Percentiles rank a stretch among this genome's conserved stretches.
phyloP scores from a whole-genome alignment of 2,888 invertebrate genomes.

The Adelphocoris suturalis region DNA sequence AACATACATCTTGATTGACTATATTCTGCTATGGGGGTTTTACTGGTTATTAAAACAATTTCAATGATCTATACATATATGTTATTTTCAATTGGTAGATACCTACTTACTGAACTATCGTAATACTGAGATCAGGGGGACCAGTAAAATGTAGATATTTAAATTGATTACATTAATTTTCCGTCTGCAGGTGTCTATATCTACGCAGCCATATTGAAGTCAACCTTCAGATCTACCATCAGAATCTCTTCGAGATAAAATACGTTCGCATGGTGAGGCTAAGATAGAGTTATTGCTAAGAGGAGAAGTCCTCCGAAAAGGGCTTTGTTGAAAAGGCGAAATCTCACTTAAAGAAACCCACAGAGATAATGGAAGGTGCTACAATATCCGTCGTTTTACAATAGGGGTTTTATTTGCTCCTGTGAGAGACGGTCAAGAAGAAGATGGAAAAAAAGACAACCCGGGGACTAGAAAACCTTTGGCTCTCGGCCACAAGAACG shows the following conservation, averaged over 20 bases:
- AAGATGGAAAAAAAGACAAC: slow-evolving; percentile 5
- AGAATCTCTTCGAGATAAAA: background rate
- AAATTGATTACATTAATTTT: too few relatives aligned
- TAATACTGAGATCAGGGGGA: too few relatives aligned
- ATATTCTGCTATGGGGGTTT: too few relatives aligned
- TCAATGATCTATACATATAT: too few relatives aligned
- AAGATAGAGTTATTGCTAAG: background rate
- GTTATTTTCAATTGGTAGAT: too few relatives aligned
- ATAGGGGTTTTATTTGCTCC: slow-evolving; percentile 49
- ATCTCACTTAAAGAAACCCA: slow-evolving; percentile 2
- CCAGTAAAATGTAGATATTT: too few relatives aligned
- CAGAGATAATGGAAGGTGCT: slow-evolving; percentile 28
- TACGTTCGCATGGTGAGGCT: too few relatives aligned
- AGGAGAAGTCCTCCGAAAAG: background rate
- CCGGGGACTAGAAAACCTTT: slow-evolving; percentile 8
- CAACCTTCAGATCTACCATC: background rate
- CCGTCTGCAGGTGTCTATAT: too few relatives aligned
- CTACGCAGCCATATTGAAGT: too few relatives aligned
- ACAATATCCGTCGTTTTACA: slow-evolving; percentile 45
- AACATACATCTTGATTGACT: too few relatives aligned
- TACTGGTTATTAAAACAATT: too few relatives aligned
- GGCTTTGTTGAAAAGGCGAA: slow-evolving; percentile 12
- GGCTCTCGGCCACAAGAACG: slow-evolving; percentile 3
- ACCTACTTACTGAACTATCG: too few relatives aligned
- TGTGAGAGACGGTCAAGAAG: slow-evolving; percentile 33